phyloP scores from a whole-genome alignment of 2,797 vertebrate species.

The Notolabrus celidotus region DNA sequence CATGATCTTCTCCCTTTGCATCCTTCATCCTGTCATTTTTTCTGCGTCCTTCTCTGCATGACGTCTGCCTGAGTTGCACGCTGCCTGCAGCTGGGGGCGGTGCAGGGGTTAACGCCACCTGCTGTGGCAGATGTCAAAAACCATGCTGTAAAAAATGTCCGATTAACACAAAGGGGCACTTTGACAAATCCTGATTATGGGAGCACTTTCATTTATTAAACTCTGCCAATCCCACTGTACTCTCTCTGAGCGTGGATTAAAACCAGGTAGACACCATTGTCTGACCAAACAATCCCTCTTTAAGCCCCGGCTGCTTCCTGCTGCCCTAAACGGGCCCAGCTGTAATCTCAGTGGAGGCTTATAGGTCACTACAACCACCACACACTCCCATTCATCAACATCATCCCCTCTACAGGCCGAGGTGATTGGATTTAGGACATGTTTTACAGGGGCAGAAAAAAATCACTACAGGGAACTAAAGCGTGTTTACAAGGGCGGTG shows the following conservation, averaged over 20 bases:
- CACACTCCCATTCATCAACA: slow-evolving; percentile 80
- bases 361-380: slow-evolving; percentile 77
- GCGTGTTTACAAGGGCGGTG: slow-evolving; percentile 77
- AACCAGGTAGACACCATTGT: slow-evolving; percentile 88
- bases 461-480: slow-evolving; percentile 62
- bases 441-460: slow-evolving; percentile 73
- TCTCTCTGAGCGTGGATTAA: slow-evolving; percentile 81
- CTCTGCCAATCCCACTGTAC: slow-evolving; percentile 79
- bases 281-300: slow-evolving; percentile 82
- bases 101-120: slow-evolving; percentile 70
- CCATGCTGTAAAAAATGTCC: slow-evolving; percentile 87
- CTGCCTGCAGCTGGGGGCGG: slow-evolving; percentile 40
- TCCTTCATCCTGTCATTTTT: no score
- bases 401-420: slow-evolving; percentile 72
- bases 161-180: slow-evolving; percentile 90
- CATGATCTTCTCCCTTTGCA: neutral
- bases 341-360: slow-evolving; percentile 78
- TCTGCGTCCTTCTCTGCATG: neutral
- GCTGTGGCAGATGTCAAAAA: slow-evolving; percentile 87
- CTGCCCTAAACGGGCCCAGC: slow-evolving; percentile 49
- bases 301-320: slow-evolving; percentile 74
- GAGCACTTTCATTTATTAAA: slow-evolving; percentile 91
- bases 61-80: neutral
- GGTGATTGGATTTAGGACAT: slow-evolving; percentile 86
- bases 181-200: slow-evolving; percentile 88